phyloP scores from a whole-genome alignment of 2,888 invertebrate species.

The Chrysotoxum bicinctum region DNA sequence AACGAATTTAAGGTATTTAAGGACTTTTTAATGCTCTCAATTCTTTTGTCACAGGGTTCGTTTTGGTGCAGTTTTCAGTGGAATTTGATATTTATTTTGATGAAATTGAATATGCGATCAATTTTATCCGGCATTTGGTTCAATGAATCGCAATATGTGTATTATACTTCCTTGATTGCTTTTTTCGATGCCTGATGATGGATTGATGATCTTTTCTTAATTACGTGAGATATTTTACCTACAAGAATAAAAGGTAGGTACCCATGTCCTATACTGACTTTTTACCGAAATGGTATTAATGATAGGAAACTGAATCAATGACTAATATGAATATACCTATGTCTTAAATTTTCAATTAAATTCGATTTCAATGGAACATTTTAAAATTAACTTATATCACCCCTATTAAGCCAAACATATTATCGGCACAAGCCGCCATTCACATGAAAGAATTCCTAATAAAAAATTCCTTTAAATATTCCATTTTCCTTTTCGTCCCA shows the following conservation, averaged over 20 bases:
- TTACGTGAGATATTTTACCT: background rate
- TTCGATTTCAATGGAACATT: background rate
- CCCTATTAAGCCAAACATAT: background rate
- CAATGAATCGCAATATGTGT: conserved; percentile 35
- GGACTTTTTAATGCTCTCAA: conserved; percentile 15
- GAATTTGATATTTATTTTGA: conserved; percentile 69
- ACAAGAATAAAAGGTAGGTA: background rate
- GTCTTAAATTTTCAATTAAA: background rate
- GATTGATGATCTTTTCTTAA: background rate
- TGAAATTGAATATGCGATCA: conserved; percentile 63
- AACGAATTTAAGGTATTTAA: conserved; percentile 47
- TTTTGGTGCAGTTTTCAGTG: conserved; percentile 43
- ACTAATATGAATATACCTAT: no score
- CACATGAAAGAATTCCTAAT: conserved; percentile 38
- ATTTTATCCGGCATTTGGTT: conserved; percentile 33
- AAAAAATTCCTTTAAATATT: conserved; percentile 34
- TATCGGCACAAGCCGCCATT: background rate
- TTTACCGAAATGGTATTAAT: conserved; percentile 28
- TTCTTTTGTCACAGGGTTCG: conserved; percentile 13
- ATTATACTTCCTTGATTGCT: conserved; percentile 24
- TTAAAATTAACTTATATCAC: background rate
- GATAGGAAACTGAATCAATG: conserved; percentile 2
- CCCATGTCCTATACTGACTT: background rate
- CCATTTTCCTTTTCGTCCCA: background rate
- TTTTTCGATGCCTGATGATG: conserved; percentile 38